phyloP scores from a whole-genome alignment of 1,140 invertebrate species.

The Lanistes nyassanus region DNA sequence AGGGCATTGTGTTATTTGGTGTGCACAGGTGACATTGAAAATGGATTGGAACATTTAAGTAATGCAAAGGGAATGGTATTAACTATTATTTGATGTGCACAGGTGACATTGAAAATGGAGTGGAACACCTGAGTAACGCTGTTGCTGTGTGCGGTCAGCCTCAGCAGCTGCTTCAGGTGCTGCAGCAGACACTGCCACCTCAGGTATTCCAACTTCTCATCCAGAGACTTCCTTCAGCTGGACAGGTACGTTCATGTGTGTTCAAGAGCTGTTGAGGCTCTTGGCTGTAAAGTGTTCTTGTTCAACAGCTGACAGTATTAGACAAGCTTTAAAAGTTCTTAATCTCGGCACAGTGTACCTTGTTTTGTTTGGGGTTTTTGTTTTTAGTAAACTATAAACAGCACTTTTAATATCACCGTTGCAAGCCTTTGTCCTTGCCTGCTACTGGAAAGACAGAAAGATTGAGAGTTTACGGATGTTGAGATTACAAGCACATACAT shows the following conservation, averaged over 20 bases:
- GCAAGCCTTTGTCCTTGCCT: no score
- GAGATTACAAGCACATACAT: no score
- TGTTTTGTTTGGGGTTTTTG: no score
- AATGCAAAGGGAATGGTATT: background rate
- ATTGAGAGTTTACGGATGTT: no score
- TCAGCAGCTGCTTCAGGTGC: conserved; percentile 88
- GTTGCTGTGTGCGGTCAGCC: conserved; percentile 96
- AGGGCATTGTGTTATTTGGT: background rate
- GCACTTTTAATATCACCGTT: no score
- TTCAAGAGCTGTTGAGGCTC: no score
- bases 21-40: conserved; percentile 79
- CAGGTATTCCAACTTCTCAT: conserved; percentile 89
- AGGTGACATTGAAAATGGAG: conserved; percentile 86
- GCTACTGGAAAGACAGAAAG: no score
- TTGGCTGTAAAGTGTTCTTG: no score
- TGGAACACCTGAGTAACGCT: conserved; percentile 94
- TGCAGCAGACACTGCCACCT: conserved; percentile 94
- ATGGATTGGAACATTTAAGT: conserved; percentile 85
- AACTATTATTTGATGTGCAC: background rate
- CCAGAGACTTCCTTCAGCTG: conserved; percentile 79
- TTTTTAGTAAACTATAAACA: no score
- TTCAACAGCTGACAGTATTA: no score
- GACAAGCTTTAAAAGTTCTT: no score
- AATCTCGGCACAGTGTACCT: no score
- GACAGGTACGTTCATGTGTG: conserved; percentile 67